Evolutionary conservation across 2,888 invertebrate species (phyloP).

Genomic region (Chrysolina oricalcia): DNA sequence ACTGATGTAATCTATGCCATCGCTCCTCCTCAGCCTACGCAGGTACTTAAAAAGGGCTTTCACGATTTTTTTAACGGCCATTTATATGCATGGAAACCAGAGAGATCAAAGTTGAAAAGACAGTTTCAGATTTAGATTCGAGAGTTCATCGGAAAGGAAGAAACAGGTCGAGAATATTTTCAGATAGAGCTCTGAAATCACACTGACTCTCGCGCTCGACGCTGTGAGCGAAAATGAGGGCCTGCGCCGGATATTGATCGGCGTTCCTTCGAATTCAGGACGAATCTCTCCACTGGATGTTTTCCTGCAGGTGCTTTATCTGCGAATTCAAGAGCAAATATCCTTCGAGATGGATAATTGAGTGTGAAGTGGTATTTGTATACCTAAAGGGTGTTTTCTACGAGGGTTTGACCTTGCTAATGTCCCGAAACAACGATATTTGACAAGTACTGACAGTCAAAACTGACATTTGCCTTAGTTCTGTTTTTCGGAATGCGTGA

Average conservation of each 20-base stretch:
- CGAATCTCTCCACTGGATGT: not conserved
- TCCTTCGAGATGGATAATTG: not conserved
- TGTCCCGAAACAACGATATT: not conserved
- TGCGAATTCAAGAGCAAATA: slow-evolving; percentile 2
- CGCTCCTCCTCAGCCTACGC: slow-evolving; percentile 44
- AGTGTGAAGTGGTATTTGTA: not conserved
- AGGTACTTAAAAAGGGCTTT: slow-evolving; percentile 48
- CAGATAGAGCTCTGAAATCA: slow-evolving; percentile 38
- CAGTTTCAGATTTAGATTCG: not conserved
- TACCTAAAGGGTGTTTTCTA: not conserved
- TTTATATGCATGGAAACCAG: slow-evolving; percentile 3
- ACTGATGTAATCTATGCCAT: slow-evolving; percentile 45
- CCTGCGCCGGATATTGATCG: slow-evolving; percentile 47
- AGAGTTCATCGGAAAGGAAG: slow-evolving; percentile 12
- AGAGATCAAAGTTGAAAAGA: not conserved
- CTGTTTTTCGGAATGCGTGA: too few relatives aligned
- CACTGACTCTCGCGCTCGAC: slow-evolving; percentile 38
- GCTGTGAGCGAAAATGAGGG: slow-evolving; percentile 20
- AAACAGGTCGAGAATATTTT: slow-evolving; percentile 39
- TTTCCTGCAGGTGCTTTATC: slow-evolving; percentile 10
- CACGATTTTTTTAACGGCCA: slow-evolving; percentile 46
- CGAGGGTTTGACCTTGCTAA: not conserved
- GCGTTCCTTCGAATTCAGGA: not conserved
- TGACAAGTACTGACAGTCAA: too few relatives aligned
- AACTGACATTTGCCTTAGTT: too few relatives aligned